phyloP scores from a whole-genome alignment of 2,888 invertebrate genomes.

The Cheilosia variabilis region DNA sequence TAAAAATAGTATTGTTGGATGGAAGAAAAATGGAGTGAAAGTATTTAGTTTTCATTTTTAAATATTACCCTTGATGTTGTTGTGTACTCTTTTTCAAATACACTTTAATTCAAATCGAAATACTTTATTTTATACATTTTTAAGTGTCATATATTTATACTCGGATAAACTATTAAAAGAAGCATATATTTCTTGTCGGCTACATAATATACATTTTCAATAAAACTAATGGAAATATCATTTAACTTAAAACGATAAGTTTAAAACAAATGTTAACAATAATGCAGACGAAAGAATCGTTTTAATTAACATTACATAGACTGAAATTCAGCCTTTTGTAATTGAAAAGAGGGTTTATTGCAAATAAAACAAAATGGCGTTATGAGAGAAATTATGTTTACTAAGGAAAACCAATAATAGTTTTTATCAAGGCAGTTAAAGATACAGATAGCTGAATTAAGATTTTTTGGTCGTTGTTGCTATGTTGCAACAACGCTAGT shows the following conservation, averaged over 20 bases:
- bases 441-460: neutral
- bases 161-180: neutral
- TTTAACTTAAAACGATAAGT: neutral
- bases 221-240: constrained; percentile 19
- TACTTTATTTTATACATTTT: constrained; percentile 46
- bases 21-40: constrained; percentile 13
- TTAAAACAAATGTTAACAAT: constrained; percentile 57
- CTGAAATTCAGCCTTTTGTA: constrained; percentile 74
- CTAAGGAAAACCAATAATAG: constrained; percentile 27
- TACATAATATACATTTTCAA: constrained; percentile 4
- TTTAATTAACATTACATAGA: constrained; percentile 61
- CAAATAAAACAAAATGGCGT: constrained; percentile 14
- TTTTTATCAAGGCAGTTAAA: neutral
- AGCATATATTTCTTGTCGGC: constrained; percentile 21
- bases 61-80: constrained; percentile 42
- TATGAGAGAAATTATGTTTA: constrained; percentile 23
- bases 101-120: constrained; percentile 35
- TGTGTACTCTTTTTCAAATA: constrained; percentile 12
- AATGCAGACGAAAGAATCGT: constrained; percentile 48
- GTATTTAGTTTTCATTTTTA: constrained; percentile 1
- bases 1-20: constrained; percentile 15
- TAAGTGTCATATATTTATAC: constrained; percentile 23
- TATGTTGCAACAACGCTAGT: constrained; percentile 32
- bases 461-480: constrained; percentile 57
- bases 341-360: constrained; percentile 51